These are phyloP conservation scores for Nematostella vectensis DNA, from an alignment of 92 coral and sea anemone species.

Conservation along the genomic window DNA sequence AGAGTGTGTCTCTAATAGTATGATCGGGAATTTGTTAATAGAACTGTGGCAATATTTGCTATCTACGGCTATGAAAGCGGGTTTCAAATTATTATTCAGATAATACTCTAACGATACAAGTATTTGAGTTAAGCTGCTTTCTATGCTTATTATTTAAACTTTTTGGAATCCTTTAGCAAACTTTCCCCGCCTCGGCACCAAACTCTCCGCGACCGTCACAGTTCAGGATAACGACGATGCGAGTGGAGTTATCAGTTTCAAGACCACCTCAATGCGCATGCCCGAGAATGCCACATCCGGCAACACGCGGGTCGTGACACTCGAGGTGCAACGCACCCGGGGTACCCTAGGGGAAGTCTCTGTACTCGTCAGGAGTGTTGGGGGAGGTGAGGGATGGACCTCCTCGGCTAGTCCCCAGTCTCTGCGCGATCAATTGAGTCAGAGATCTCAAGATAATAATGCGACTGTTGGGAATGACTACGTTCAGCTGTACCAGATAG, in stretches of 20 bases:
- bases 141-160: no score
- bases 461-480: slow-evolving; percentile 72
- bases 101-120: no score
- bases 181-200: slow-evolving; percentile 68
- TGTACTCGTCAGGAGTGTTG: slow-evolving; percentile 81
- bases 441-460: slow-evolving; percentile 44
- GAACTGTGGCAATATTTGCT: no score
- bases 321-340: slow-evolving; percentile 65
- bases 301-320: slow-evolving; percentile 43
- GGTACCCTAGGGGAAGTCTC: slow-evolving; percentile 87
- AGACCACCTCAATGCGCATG: slow-evolving; percentile 39
- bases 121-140: no score
- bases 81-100: no score
- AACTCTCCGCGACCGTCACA: slow-evolving; percentile 49
- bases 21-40: neutral
- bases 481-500: slow-evolving; percentile 28
- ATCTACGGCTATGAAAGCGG: no score
- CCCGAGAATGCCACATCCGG: slow-evolving; percentile 66
- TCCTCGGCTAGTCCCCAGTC: slow-evolving; percentile 34
- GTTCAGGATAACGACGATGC: slow-evolving; percentile 89
- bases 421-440: slow-evolving; percentile 35
- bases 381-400: slow-evolving; percentile 91
- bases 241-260: slow-evolving; percentile 65
- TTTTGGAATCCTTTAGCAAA: slow-evolving; percentile 23
- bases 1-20: neutral